A percentile compares a stretch with the other conserved stretches of the same genome.
Evolutionary conservation across 2,797 vertebrate species (phyloP).

Genomic region (Malacoraja senta): DNA sequence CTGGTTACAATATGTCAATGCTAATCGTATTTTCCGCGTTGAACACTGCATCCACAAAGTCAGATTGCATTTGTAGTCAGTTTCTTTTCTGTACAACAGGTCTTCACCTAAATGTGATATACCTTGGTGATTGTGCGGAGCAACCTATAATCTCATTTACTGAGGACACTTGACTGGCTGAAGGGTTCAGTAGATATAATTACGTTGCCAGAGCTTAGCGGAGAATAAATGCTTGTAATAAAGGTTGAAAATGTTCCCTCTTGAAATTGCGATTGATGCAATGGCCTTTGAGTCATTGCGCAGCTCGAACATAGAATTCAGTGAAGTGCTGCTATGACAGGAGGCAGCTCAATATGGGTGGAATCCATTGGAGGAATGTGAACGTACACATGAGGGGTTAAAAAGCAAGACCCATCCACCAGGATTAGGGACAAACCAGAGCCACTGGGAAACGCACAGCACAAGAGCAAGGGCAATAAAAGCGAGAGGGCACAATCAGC

Average conservation of each 20-base stretch:
- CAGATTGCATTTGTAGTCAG: neutral
- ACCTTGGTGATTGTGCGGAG: neutral
- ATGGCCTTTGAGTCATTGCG: neutral
- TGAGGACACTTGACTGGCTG: neutral
- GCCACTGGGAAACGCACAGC: neutral
- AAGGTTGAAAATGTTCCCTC: neutral
- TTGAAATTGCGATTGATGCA: neutral
- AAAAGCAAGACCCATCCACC: neutral
- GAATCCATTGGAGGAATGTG: neutral
- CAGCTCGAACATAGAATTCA: too few relatives aligned
- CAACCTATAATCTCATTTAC: neutral
- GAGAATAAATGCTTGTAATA: constrained; percentile 23
- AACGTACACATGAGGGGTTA: neutral
- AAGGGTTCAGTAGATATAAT: neutral
- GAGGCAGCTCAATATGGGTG: neutral
- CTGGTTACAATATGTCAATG: too few relatives aligned
- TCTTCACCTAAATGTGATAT: neutral
- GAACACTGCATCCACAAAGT: neutral
- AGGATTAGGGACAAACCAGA: neutral
- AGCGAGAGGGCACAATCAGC: neutral
- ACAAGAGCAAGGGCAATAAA: neutral
- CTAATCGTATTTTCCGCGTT: too few relatives aligned
- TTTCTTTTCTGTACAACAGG: neutral
- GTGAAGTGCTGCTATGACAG: neutral
- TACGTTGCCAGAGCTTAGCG: neutral